These are phyloP conservation scores for Nothocercus nigrocapillus DNA, from an alignment of 2,113 vertebrate species.

Conservation along the genomic window DNA sequence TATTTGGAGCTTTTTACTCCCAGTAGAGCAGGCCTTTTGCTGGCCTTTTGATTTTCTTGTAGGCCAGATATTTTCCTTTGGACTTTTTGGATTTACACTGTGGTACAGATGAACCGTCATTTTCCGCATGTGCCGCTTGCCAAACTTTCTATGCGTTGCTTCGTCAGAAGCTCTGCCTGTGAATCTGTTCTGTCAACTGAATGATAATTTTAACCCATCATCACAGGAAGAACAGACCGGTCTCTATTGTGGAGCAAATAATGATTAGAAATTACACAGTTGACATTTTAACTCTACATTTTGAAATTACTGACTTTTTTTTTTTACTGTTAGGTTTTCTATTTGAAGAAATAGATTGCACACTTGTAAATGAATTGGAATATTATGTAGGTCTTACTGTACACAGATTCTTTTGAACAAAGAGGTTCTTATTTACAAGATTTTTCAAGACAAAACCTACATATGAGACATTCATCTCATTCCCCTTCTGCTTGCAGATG, in stretches of 20 bases:
- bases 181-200: slow-evolving; percentile 5
- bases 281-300: slow-evolving; percentile 34
- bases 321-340: slow-evolving; percentile 31
- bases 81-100: not conserved
- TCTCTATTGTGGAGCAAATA: slow-evolving; percentile 41
- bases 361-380: not conserved
- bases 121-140: slow-evolving; percentile 1
- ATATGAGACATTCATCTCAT: not conserved
- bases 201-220: slow-evolving; percentile 35
- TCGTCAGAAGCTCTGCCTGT: not conserved
- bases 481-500: not conserved
- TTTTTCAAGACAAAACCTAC: not conserved
- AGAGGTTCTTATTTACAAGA: slow-evolving; percentile 35
- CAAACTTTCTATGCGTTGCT: not conserved
- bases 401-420: slow-evolving; percentile 28
- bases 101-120: not conserved
- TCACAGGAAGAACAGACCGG: not conserved
- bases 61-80: slow-evolving; percentile 15
- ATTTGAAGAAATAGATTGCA: slow-evolving; percentile 1
- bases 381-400: slow-evolving; percentile 22
- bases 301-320: not conserved
- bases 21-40: not conserved
- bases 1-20: not conserved
- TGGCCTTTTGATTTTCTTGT: not conserved
- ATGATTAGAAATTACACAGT: slow-evolving; percentile 20